Conservation (phyloP, 2,797 vertebrate genomes). For the Falco biarmicus region DNA sequence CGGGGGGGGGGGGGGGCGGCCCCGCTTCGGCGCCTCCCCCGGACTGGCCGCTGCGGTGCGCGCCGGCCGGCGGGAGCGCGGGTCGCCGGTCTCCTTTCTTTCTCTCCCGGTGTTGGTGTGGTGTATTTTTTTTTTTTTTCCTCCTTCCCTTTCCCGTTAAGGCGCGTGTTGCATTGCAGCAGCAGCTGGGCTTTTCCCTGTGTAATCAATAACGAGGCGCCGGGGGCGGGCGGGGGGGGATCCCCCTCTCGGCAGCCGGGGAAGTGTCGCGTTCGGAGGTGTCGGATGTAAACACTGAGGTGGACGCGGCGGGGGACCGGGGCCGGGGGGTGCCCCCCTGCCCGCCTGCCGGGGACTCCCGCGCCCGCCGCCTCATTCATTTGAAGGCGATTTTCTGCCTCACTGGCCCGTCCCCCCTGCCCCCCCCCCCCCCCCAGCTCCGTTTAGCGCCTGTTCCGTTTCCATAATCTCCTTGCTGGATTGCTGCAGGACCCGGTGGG, state of each 20-base stretch:
- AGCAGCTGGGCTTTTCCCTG: constrained; percentile 57
- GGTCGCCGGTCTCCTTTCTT: not conserved
- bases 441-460: constrained; percentile 35
- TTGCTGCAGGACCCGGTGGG: constrained; percentile 72
- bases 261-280: not conserved
- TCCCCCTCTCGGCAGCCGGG: not conserved
- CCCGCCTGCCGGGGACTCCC: not conserved
- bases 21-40: not conserved
- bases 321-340: not conserved
- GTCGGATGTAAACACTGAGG: not conserved
- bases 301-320: not conserved
- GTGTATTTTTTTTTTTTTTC: too few species aligned
- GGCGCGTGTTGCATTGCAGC: constrained; percentile 80
- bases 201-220: constrained; percentile 65
- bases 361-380: constrained; percentile 49
- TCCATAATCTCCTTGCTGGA: constrained; percentile 38
- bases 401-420: not conserved
- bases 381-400: constrained; percentile 3
- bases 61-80: too few species aligned
- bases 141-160: not conserved
- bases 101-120: not conserved
- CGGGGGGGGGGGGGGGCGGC: not conserved
- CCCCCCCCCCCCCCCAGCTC: not conserved
- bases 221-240: not conserved
- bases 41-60: not conserved